Base-by-base conservation (phyloP, 2,113 vertebrate species). In the Lepidothrix coronata region DNA sequence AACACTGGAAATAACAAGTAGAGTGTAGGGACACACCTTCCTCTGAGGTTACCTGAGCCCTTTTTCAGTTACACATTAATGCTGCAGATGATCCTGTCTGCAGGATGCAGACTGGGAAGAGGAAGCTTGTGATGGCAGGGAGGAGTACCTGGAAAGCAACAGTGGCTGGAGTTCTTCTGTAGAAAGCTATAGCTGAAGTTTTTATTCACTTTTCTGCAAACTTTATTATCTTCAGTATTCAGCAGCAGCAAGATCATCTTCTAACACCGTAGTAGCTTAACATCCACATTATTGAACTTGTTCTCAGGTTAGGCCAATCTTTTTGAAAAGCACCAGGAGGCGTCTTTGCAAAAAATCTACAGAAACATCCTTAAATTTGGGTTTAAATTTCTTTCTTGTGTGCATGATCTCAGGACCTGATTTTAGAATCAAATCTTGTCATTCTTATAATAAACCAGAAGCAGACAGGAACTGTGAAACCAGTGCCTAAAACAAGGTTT, bases 141-240 rank as follows among this genome's bases (percentile, higher is more conserved):
- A 6, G 9, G 5, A 6, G 11, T 17, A 55, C 14, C 20, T 37
- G 30, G 28, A 62, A 78, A 41, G 16, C 0, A 0, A 9, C 7
- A n/a, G 31, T 49, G 14, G 19, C 31, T 88, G 59, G 18, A 74
- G 6, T 74, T 74, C 8, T 74, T 67, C 46, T 61, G 12, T 65
- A 37, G 22, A 24, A 92, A 92, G 21, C 15, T 78, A 3, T 39
- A 73, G 48, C 11, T 72, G 25, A 59, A 59, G 19, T 5, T 95
- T 74, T 66, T 37, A 14, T 61, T 66, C 51, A 49, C 2, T 18
- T 58, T 82, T 91, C 66, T 78, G 28, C n/a, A 54, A 19, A 49
- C 12, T 54, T 70, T 8, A 58, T 71, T 10, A 37, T 43, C 31
- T 25, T 41, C 21, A 63, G 25, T 82, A 54, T 54, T 54, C n/a